A percentile compares a stretch with the other conserved stretches of the same genome.
phyloP scores from a whole-genome alignment of 2,797 vertebrate species.

The Falco rusticolus region DNA sequence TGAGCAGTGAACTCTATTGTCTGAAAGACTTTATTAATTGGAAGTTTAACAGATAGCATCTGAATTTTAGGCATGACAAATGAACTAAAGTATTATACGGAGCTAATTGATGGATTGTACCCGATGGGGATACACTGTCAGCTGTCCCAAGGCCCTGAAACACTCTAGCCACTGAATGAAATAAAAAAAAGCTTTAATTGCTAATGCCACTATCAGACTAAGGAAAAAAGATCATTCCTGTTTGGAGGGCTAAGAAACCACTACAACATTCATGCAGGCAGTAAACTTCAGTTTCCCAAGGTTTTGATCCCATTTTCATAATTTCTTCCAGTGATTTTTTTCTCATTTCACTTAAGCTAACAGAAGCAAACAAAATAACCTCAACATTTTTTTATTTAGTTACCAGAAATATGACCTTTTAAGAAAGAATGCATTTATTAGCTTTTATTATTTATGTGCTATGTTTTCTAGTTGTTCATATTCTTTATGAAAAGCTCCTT shows the following conservation, averaged over 20 bases:
- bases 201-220: not conserved
- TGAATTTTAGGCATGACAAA: conserved; percentile 13
- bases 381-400: not conserved
- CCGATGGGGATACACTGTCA: not conserved
- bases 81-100: not conserved
- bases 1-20: not conserved
- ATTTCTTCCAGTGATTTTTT: not conserved
- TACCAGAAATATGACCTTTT: not conserved
- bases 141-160: not conserved
- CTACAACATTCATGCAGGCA: not conserved
- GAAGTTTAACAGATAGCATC: conserved; percentile 10
- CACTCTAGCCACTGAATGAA: not conserved
- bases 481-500: not conserved
- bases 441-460: not conserved
- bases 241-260: not conserved
- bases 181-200: not conserved
- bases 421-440: not conserved
- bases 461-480: not conserved
- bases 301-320: not conserved
- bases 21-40: conserved; percentile 28
- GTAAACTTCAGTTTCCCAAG: not conserved
- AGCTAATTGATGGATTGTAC: not conserved
- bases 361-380: not conserved
- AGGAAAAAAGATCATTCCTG: not conserved
- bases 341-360: not conserved